These are phyloP conservation scores for Lytechinus variegatus DNA, from an alignment of 35 echinoderm and acorn worm species.

Conservation along the genomic window DNA sequence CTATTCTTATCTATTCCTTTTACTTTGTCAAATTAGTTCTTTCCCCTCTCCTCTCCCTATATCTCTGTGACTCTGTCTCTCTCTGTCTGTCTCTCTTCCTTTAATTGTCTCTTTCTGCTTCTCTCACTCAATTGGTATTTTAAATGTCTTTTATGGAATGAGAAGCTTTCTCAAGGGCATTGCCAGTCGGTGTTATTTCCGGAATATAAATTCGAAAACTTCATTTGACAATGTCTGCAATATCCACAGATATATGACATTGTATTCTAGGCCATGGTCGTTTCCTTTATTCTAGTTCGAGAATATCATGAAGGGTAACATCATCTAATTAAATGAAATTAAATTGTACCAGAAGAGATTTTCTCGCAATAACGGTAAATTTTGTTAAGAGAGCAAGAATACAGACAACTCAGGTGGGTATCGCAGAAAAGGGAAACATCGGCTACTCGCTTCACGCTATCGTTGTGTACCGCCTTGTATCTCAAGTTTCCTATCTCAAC, in stretches of 20 bases:
- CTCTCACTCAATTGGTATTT: too few relatives aligned
- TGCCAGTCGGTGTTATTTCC: not conserved
- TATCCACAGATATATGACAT: not conserved
- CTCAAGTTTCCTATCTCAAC: not conserved
- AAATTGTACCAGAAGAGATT: not conserved
- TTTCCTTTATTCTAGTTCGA: not conserved
- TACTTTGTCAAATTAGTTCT: too few relatives aligned
- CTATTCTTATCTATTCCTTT: too few relatives aligned
- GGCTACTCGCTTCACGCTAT: not conserved
- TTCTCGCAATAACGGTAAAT: not conserved
- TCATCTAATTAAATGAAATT: constrained; percentile 6
- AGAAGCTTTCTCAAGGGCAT: not conserved
- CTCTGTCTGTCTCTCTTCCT: too few relatives aligned
- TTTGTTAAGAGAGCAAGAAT: not conserved
- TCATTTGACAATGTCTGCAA: not conserved
- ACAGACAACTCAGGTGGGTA: not conserved
- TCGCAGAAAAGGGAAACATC: not conserved
- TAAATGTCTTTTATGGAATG: not conserved
- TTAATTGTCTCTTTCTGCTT: too few relatives aligned
- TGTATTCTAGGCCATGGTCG: not conserved
- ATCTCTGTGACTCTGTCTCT: too few relatives aligned
- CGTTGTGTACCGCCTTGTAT: not conserved
- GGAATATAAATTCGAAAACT: not conserved
- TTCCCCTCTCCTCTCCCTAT: too few relatives aligned
- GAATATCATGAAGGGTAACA: not conserved